phyloP scores from a whole-genome alignment of 2,888 invertebrate genomes.

The Drosophila diplacantha region DNA sequence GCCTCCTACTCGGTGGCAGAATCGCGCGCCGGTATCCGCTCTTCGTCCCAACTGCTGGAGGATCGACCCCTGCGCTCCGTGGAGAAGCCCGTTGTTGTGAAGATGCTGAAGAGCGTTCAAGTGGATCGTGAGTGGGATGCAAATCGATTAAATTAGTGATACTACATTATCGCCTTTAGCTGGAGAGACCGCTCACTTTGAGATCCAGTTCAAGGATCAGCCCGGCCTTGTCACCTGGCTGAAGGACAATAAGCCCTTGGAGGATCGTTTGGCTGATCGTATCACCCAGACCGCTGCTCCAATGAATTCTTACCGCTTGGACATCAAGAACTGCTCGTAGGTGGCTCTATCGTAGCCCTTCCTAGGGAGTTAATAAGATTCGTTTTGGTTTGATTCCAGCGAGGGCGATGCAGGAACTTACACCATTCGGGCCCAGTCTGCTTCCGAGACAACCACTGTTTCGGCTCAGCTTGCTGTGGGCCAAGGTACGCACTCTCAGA shows the following conservation, averaged over 20 bases:
- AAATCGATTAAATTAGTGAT: too few relatives aligned
- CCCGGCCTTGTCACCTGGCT: constrained; percentile 88
- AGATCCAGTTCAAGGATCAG: constrained; percentile 84
- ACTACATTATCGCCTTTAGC: constrained; percentile 79
- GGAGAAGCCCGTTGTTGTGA: constrained; percentile 85
- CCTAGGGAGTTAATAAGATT: neutral
- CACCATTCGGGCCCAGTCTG: constrained; percentile 91
- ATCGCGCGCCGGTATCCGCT: constrained; percentile 45
- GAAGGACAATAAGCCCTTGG: constrained; percentile 90
- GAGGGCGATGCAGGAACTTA: constrained; percentile 92
- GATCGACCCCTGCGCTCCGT: constrained; percentile 73
- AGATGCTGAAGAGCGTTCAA: constrained; percentile 86
- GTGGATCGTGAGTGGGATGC: constrained; percentile 85
- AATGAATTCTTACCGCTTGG: constrained; percentile 83
- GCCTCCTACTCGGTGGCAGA: constrained; percentile 55
- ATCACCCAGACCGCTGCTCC: constrained; percentile 82
- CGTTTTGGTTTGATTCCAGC: constrained; percentile 58
- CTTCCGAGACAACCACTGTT: constrained; percentile 88
- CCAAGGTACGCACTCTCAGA: constrained; percentile 80
- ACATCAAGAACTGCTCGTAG: constrained; percentile 84
- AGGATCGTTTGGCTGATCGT: constrained; percentile 86
- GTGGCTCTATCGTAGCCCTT: neutral
- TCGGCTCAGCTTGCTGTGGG: constrained; percentile 92
- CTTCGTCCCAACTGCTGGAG: constrained; percentile 49
- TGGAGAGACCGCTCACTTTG: constrained; percentile 89